phyloP scores from a whole-genome alignment of 2,888 invertebrate species.

The Sisyra terminalis region DNA sequence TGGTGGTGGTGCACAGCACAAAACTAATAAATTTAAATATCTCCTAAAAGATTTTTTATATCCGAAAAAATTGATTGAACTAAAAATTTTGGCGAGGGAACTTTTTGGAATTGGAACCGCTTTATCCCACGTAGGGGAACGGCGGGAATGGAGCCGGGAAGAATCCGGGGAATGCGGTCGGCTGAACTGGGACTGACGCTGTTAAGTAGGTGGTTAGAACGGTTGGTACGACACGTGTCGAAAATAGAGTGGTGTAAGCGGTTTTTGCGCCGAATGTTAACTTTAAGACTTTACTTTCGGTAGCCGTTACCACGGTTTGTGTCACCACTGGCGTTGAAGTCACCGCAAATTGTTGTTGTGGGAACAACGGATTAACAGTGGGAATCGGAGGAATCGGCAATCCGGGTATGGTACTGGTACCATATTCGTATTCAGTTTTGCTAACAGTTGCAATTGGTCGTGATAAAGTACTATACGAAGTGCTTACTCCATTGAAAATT shows the following conservation, averaged over 20 bases:
- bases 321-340: conserved; percentile 68
- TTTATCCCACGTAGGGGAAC: conserved; percentile 59
- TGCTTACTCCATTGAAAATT: conserved; percentile 55
- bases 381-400: conserved; percentile 26
- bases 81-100: too few species aligned
- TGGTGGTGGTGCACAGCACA: too few species aligned
- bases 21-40: too few species aligned
- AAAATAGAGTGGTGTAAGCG: conserved; percentile 70
- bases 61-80: too few species aligned
- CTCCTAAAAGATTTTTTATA: too few species aligned
- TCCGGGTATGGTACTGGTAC: conserved; percentile 51
- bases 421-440: conserved; percentile 62
- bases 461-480: conserved; percentile 61
- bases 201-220: conserved; percentile 71
- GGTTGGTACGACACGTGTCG: conserved; percentile 69
- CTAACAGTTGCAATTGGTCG: conserved; percentile 63
- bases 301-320: conserved; percentile 61
- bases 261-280: conserved; percentile 85
- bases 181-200: conserved; percentile 55
- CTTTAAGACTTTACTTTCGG: conserved; percentile 67
- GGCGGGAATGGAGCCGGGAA: conserved; percentile 61
- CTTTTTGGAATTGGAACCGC: too few species aligned
- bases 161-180: conserved; percentile 54
- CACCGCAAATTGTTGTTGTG: conserved; percentile 49
- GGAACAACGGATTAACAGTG: conserved; percentile 34